Evolutionary conservation across 2,797 vertebrate genomes (phyloP).

Genomic region (Xiphorhynchus erythropygius): DNA sequence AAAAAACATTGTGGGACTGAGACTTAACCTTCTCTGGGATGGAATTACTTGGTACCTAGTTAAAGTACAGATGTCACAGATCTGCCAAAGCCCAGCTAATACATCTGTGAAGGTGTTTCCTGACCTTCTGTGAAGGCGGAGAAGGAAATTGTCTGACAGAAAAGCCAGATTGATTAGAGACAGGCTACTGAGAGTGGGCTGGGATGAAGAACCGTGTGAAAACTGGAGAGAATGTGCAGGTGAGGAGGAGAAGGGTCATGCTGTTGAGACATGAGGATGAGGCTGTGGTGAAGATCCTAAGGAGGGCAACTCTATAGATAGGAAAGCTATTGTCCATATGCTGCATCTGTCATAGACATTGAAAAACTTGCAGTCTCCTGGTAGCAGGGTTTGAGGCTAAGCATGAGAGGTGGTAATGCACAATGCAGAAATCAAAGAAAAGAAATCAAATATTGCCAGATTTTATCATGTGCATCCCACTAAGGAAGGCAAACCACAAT

Average conservation of each 20-base stretch:
- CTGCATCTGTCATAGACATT: neutral
- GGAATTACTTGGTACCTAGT: neutral
- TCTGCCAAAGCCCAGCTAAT: neutral
- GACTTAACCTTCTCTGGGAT: neutral
- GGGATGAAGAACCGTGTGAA: neutral
- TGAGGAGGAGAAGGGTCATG: neutral
- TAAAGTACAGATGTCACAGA: neutral
- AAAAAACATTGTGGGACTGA: neutral
- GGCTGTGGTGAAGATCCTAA: neutral
- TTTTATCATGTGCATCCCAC: neutral
- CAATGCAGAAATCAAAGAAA: neutral
- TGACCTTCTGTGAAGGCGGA: neutral
- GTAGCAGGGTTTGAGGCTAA: neutral
- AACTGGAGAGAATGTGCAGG: neutral
- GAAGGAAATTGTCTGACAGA: neutral
- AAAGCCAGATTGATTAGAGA: neutral
- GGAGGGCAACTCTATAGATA: neutral
- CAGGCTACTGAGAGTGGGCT: neutral
- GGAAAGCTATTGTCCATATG: neutral
- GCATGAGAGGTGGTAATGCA: neutral
- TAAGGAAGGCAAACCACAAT: neutral
- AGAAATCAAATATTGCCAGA: neutral
- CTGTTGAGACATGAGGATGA: neutral
- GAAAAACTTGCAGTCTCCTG: neutral
- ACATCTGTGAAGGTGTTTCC: neutral